Evolutionary conservation across 2,888 invertebrate genomes (phyloP).

Genomic region (Microchrysa polita): DNA sequence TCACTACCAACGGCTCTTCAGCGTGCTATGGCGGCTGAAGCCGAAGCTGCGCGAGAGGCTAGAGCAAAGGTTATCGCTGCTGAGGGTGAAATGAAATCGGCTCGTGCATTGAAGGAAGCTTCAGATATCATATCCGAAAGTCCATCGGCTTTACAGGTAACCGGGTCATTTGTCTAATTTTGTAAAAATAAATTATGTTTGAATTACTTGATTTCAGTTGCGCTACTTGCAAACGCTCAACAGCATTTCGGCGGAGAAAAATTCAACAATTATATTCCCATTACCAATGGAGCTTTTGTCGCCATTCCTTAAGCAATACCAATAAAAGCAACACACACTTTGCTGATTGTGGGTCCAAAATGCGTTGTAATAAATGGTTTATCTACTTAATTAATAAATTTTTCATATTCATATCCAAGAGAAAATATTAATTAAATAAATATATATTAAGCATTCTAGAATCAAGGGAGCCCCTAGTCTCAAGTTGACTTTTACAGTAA

Average conservation of each 20-base stretch:
- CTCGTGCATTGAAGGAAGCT: slow-evolving; percentile 82
- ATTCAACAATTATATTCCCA: slow-evolving; percentile 94
- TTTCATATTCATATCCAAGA: neutral
- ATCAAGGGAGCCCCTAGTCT: no score
- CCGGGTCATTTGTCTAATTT: neutral
- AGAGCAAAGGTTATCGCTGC: slow-evolving; percentile 83
- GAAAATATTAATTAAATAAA: no score
- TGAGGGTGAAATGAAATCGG: slow-evolving; percentile 85
- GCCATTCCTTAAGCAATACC: slow-evolving; percentile 55
- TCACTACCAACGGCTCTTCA: slow-evolving; percentile 80
- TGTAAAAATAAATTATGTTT: slow-evolving; percentile 30
- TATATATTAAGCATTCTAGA: no score
- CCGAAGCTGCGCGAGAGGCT: slow-evolving; percentile 83
- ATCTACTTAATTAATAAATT: neutral
- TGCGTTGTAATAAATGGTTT: neutral
- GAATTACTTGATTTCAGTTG: slow-evolving; percentile 67
- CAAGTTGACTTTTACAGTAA: no score
- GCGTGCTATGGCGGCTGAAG: slow-evolving; percentile 85
- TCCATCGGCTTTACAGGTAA: slow-evolving; percentile 72
- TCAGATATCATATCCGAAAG: slow-evolving; percentile 81
- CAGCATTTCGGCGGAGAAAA: slow-evolving; percentile 93
- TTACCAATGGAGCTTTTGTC: slow-evolving; percentile 83
- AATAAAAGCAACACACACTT: neutral
- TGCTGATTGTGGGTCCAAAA: slow-evolving; percentile 17
- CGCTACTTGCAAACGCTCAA: slow-evolving; percentile 91